phyloP scores from a whole-genome alignment of 2,797 vertebrate species.

The Pelochelys cantorii region DNA sequence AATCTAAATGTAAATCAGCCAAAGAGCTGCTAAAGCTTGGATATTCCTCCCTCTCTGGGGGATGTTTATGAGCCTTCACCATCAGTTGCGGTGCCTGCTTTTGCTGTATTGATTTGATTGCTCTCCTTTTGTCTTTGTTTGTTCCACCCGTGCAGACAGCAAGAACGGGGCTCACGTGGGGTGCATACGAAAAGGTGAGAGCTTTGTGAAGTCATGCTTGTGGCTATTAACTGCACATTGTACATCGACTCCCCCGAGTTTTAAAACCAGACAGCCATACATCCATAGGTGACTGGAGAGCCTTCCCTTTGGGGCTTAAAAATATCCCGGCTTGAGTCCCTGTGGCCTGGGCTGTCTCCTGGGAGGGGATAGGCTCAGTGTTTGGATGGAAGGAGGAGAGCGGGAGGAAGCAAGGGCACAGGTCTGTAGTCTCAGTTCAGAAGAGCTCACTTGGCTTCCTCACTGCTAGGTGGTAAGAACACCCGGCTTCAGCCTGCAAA shows the following conservation, averaged over 20 bases:
- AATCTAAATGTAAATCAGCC: constrained; percentile 2
- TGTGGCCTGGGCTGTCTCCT: neutral
- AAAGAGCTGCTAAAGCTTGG: neutral
- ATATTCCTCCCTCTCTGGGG: neutral
- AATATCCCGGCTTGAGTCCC: constrained; percentile 4
- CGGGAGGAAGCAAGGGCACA: neutral
- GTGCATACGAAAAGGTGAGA: constrained; percentile 50
- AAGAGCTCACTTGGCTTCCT: neutral
- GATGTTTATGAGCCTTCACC: neutral
- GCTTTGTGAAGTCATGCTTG: constrained; percentile 32
- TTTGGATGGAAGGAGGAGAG: neutral
- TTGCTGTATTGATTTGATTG: neutral
- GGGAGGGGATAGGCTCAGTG: neutral
- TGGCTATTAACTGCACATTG: constrained; percentile 43
- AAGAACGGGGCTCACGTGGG: neutral
- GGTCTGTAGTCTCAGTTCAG: neutral
- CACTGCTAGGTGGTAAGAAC: neutral
- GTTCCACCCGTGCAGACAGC: neutral
- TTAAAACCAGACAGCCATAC: constrained; percentile 43
- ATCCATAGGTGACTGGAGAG: constrained; percentile 35
- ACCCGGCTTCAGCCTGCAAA: neutral
- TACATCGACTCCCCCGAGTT: constrained; percentile 12
- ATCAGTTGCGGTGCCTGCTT: constrained; percentile 16
- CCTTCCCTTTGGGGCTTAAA: constrained; percentile 33
- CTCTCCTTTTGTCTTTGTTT: neutral